phyloP scores from a whole-genome alignment of 2,797 vertebrate species.

The Argya squamiceps region DNA sequence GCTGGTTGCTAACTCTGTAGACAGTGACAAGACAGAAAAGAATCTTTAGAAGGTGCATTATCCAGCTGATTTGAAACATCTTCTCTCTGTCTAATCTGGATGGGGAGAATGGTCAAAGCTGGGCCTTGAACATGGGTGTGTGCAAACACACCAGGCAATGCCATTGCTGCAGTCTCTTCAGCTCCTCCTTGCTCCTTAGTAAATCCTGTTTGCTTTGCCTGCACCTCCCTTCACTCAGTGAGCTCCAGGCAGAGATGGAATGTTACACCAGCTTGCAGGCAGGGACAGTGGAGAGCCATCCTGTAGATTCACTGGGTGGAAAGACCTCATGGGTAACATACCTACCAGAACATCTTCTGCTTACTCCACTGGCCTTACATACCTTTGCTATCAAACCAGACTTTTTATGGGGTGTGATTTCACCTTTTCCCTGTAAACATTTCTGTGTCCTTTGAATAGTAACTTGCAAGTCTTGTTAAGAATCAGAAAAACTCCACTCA shows the following conservation, averaged over 20 bases:
- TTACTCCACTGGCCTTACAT: neutral
- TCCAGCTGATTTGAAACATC: neutral
- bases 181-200: neutral
- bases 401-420: neutral
- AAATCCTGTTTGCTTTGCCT: neutral
- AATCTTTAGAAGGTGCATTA: neutral
- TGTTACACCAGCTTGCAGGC: neutral
- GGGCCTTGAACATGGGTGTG: neutral
- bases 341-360: neutral
- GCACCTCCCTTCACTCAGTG: neutral
- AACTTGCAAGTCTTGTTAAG: neutral
- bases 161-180: neutral
- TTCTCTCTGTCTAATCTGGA: neutral
- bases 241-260: neutral
- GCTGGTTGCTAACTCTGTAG: neutral
- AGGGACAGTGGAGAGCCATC: neutral
- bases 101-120: neutral
- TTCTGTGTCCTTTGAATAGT: neutral
- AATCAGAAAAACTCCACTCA: neutral
- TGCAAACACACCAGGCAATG: neutral
- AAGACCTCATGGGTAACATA: neutral
- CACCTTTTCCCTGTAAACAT: neutral
- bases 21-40: neutral
- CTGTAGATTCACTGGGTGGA: neutral
- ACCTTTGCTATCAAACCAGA: neutral